Base-by-base conservation (phyloP, 2,797 vertebrate species). In the Enteromius treurensis region DNA sequence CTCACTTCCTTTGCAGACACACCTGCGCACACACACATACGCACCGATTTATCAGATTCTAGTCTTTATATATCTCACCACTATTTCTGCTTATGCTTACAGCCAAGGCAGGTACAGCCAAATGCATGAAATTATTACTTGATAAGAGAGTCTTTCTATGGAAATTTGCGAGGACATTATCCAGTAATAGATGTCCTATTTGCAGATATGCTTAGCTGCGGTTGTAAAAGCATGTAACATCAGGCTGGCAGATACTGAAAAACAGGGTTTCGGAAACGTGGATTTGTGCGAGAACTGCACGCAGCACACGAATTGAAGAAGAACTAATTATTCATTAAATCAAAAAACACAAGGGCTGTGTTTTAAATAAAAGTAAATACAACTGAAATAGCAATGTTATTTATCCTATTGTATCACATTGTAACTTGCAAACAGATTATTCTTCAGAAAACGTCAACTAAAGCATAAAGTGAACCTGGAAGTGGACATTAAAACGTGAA, bases 1-100 rank as follows among this genome's bases (percentile, higher is more conserved):
- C 45, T 79, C 76, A 70, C 67, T 64, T 71, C 34, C 76, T 84
- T 79, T 40, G 21, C 37, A 32, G 53, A 71, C 26, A 58, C 51
- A 80, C 79, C 37, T 60, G 26, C 64, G 49, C 29, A 65, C 62
- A 29, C 62, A 81, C 68, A 77, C 71, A 42, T 26, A 40, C 23
- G 10, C 58, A 42, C 51, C 60, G 34, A 70, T 77, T 49, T 73
- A 67, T 70, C 62, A 74, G n/a, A 42, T 11, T 42, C 32, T 32
- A 51, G 37, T 76, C 19, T 81, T 79, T 67, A 58, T 77, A 62
- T 62, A 62, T 77, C 42, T 77, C n/a, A 11, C 34, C 65, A 55
- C n/a, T 19, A 8, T 81, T 64, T 64, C 69, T 49, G 68, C 67
- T 13, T 74, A 26, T 70, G 64, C 34, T 80, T 45, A 23, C n/a